A percentile compares a stretch with the other conserved stretches of the same genome.
phyloP scores from a whole-genome alignment of 2,113 vertebrate species.

The Corapipo altera region DNA sequence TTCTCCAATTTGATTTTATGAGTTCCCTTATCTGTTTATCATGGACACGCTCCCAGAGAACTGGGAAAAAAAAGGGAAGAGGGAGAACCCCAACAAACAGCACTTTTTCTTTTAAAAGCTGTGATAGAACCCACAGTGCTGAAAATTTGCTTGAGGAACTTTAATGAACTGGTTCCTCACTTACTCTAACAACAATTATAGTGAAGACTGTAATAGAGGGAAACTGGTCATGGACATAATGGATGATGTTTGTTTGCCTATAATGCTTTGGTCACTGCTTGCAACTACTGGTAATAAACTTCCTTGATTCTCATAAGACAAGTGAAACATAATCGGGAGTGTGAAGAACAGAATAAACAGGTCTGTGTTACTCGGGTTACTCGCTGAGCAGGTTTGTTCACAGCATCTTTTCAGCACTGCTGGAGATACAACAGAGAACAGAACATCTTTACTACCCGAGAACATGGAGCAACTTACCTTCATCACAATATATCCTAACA shows the following conservation, averaged over 20 bases:
- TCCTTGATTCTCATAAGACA: conserved; percentile 61
- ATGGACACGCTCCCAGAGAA: background rate
- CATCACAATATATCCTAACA: conserved; percentile 72
- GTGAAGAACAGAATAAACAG: background rate
- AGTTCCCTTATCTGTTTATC: background rate
- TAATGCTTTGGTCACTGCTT: background rate
- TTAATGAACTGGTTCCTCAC: background rate
- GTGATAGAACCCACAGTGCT: conserved; percentile 34
- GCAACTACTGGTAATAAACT: conserved; percentile 51
- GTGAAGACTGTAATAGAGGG: background rate
- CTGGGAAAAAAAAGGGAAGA: background rate
- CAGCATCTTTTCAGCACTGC: conserved; percentile 67
- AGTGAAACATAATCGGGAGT: background rate
- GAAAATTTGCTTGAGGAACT: conserved; percentile 38
- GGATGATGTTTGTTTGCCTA: background rate
- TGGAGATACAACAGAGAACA: conserved; percentile 48
- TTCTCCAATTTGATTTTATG: background rate
- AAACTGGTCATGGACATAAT: background rate
- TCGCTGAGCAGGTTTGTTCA: background rate
- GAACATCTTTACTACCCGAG: conserved; percentile 57
- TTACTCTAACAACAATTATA: background rate
- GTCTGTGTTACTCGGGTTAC: background rate
- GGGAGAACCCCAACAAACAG: background rate
- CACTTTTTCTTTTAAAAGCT: conserved; percentile 1
- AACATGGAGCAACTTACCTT: conserved; percentile 70